A percentile compares a stretch with the other conserved stretches of the same genome.
phyloP scores from a whole-genome alignment of 2,113 vertebrate species.

The Pelecanoides urinatrix region DNA sequence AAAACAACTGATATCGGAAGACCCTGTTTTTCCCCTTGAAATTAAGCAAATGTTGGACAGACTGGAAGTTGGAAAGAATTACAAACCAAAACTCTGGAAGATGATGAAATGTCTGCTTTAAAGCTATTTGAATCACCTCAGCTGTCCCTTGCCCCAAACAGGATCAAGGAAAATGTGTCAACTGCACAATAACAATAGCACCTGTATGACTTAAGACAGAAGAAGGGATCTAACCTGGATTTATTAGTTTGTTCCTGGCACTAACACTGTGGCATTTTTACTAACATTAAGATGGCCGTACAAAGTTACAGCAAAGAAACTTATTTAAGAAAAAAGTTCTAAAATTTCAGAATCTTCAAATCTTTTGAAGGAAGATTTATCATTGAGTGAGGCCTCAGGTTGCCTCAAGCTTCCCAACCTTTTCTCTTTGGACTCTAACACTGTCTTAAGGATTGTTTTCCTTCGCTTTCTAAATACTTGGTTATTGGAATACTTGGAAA shows the following conservation, averaged over 20 bases:
- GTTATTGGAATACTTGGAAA: background rate
- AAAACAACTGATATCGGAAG: background rate
- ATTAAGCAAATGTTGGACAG: background rate
- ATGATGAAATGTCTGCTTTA: background rate
- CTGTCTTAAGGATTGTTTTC: background rate
- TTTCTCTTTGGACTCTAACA: background rate
- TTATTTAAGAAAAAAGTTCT: background rate
- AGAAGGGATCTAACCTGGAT: background rate
- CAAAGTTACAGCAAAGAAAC: background rate
- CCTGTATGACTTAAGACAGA: background rate
- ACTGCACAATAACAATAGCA: background rate
- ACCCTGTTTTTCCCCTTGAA: background rate
- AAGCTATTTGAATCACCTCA: background rate
- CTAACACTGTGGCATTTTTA: background rate
- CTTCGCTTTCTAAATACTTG: background rate
- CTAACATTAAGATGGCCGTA: background rate
- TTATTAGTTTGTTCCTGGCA: background rate
- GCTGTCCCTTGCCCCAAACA: background rate
- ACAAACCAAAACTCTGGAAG: background rate
- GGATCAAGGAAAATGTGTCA: background rate
- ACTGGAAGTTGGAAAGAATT: background rate
- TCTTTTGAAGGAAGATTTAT: background rate
- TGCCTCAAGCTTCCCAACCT: background rate
- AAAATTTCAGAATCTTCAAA: background rate
- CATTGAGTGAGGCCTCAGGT: background rate